These are phyloP conservation scores for Nesospiza acunhae DNA, from an alignment of 2,113 vertebrate genomes.

Conservation along the genomic window DNA sequence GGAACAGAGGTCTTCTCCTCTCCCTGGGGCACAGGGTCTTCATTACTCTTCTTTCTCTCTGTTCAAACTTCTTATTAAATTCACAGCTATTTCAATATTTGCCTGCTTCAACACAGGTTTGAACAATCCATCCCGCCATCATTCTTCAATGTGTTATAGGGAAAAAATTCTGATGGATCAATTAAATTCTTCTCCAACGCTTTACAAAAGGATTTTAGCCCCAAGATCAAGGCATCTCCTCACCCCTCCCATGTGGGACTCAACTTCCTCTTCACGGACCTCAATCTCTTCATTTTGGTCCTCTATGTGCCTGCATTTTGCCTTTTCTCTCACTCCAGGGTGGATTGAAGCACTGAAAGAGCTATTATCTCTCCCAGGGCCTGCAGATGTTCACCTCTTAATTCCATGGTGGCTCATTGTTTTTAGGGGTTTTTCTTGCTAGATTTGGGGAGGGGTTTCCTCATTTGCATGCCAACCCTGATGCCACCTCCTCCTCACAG, in stretches of 20 bases:
- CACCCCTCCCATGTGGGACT: not conserved
- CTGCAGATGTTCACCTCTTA: not conserved
- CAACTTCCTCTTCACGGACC: not conserved
- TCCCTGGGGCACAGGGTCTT: not conserved
- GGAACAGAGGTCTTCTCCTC: not conserved
- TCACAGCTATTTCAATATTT: not conserved
- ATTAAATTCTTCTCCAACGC: not conserved
- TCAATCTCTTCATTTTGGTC: not conserved
- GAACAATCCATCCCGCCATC: not conserved
- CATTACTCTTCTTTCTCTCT: not conserved
- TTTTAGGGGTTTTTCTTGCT: too few species aligned
- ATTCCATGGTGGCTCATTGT: too few species aligned
- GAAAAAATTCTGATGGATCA: not conserved
- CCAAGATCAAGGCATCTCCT: not conserved
- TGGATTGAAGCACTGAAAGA: not conserved
- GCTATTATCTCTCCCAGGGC: not conserved
- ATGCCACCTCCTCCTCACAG: too few species aligned
- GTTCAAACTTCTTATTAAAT: not conserved
- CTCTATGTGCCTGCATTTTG: not conserved
- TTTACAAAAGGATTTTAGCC: not conserved
- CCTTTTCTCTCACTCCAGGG: not conserved
- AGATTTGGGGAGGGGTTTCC: too few species aligned
- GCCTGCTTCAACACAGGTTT: not conserved
- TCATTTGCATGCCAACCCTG: too few species aligned
- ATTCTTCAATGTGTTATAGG: not conserved